Conservation (phyloP, 2,888 invertebrate genomes). For the Noctua janthe region DNA sequence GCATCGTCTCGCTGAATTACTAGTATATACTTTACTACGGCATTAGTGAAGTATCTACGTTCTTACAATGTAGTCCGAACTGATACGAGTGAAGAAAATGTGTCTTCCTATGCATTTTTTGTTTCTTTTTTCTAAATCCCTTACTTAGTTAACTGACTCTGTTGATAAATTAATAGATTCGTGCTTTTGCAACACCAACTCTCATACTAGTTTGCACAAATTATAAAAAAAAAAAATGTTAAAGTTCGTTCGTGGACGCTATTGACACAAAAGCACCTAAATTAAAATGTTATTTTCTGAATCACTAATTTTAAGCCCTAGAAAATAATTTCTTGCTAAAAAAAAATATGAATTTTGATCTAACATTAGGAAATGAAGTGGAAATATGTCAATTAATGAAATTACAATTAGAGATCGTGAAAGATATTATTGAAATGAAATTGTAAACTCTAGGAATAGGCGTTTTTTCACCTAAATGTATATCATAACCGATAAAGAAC, state of each 20-base stretch:
- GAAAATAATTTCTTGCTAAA: conserved; percentile 11
- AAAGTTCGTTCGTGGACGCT: not conserved
- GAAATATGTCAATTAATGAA: not conserved
- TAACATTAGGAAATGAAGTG: no score
- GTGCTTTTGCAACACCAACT: no score
- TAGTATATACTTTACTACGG: no score
- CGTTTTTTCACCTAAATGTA: not conserved
- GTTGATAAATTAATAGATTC: no score
- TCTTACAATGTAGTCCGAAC: not conserved
- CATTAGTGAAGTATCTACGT: not conserved
- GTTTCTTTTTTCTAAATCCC: not conserved
- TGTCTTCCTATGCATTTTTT: not conserved
- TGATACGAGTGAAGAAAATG: not conserved
- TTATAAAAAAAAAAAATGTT: no score
- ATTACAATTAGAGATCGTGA: not conserved
- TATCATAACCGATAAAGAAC: not conserved
- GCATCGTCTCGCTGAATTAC: not conserved
- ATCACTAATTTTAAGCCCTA: conserved; percentile 4
- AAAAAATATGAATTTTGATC: not conserved
- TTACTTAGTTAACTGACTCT: no score
- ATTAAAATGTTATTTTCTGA: conserved; percentile 3
- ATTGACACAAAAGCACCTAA: conserved; percentile 23
- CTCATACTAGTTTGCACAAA: no score
- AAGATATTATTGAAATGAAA: not conserved
- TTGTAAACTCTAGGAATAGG: not conserved